Base-by-base conservation (phyloP, 2,797 vertebrate genomes). In the Coendou prehensilis region DNA sequence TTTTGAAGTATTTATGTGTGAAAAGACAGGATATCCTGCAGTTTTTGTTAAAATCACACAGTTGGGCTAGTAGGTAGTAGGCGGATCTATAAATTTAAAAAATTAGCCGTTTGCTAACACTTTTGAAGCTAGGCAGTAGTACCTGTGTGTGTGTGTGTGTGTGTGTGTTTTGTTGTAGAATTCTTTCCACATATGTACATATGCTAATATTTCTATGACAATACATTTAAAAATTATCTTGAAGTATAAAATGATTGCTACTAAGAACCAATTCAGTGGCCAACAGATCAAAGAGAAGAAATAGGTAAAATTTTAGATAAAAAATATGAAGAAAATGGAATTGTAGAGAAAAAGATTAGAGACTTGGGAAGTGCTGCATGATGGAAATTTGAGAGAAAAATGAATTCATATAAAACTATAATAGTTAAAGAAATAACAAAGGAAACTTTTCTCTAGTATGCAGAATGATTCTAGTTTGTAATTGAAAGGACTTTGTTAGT, bases 351-450 rank as follows among this genome's bases (percentile, higher is more conserved):
- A 78, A 81, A 73, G 22, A 56, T 86, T 79, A 22, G 14, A 20
- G 56, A 18, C 56, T 54, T 56, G 17, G 73, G 28, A 91, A 80
- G 5, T 80, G 9, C 6, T 73, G 5, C 18, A 64, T 73, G 61
- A 79, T 26, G 45, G 61, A 94, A 81, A 89, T 63, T 86, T 81
- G 80, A 61, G 78, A 41, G 4, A 85, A 47, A 41, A 92, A 85
- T 57, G 14, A 81, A 64, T n/a, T 64, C 5, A 47, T 89, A n/a
- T 6, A 67, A 10, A 11, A 54, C 17, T 33, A 5, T 64, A 64
- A 64, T 18, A 37, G 67, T 87, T 76, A 75, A 33, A 45, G 37
- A 88, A 85, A 57, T 73, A 7, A 45, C 63, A 89, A 67, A 47
- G 6, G 6, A 64, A 85, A 26, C 18, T 22, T 92, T 92, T 18